Conservation (phyloP, 30 jellyfish, hydroid and myxozoan genomes). For the Chironex yamaguchii region DNA sequence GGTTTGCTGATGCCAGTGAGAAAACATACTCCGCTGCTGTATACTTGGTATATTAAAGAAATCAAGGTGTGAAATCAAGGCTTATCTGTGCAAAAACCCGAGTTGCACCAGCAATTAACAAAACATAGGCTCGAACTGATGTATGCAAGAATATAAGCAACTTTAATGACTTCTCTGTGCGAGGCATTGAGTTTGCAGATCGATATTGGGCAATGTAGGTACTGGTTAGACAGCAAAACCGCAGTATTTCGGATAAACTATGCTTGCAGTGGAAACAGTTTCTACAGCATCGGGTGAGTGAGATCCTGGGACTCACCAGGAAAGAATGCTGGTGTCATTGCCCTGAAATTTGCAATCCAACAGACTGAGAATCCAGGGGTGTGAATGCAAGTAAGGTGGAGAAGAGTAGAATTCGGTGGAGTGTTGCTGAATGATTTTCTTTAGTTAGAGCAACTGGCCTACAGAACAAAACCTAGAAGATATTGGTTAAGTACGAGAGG, state of each 20-base stretch:
- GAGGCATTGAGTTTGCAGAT: not conserved
- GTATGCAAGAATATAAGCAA: not conserved
- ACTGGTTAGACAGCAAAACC: not conserved
- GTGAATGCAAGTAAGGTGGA: not conserved
- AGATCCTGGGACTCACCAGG: not conserved
- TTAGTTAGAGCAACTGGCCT: conserved; percentile 36
- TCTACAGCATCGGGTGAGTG: not conserved
- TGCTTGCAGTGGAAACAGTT: not conserved
- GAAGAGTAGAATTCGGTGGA: conserved; percentile 45
- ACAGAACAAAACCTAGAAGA: not conserved
- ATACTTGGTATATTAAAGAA: not conserved
- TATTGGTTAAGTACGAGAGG: not conserved
- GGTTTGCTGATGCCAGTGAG: not conserved
- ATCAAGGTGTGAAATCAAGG: not conserved
- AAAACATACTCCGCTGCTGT: not conserved
- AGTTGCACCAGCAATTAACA: not conserved
- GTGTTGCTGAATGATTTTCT: conserved; percentile 33
- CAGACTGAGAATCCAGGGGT: conserved; percentile 49
- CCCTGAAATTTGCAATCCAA: conserved; percentile 40
- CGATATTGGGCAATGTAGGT: not conserved
- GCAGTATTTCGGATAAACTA: not conserved
- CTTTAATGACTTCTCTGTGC: not conserved
- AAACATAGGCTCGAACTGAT: not conserved
- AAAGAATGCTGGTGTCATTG: conserved; percentile 10
- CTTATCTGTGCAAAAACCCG: not conserved